A percentile compares a stretch with the other conserved stretches of the same genome.
These are phyloP conservation scores for Hyles euphorbiae DNA, from an alignment of 1,140 invertebrate species.

Conservation along the genomic window DNA sequence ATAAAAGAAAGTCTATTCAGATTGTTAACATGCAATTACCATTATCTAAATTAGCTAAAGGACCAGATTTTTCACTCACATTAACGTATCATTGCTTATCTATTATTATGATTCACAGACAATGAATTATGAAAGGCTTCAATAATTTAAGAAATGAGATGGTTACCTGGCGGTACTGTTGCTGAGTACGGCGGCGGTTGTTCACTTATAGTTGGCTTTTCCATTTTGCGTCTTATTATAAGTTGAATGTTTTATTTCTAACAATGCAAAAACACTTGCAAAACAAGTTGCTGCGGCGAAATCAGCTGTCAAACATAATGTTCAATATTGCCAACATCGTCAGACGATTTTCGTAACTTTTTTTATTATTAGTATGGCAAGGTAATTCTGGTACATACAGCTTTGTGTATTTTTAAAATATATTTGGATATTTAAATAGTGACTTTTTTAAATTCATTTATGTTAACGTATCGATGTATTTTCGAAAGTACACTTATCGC, in stretches of 20 bases:
- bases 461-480: too few species aligned
- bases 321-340: not conserved
- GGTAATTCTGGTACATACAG: too few species aligned
- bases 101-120: conserved; percentile 38
- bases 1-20: not conserved
- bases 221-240: conserved; percentile 35
- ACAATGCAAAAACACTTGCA: conserved; percentile 15
- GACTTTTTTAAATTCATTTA: too few species aligned
- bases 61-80: not conserved
- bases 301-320: conserved; percentile 20
- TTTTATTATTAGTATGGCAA: too few species aligned
- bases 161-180: conserved; percentile 42
- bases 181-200: conserved; percentile 58
- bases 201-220: conserved; percentile 55
- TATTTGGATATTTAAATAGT: too few species aligned
- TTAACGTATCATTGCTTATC: conserved; percentile 19
- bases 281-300: conserved; percentile 2
- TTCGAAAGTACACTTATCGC: too few species aligned
- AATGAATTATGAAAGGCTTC: conserved; percentile 23
- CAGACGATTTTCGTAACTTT: too few species aligned
- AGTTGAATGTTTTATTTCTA: conserved; percentile 7
- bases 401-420: too few species aligned
- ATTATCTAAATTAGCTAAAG: not conserved
- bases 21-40: not conserved
- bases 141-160: conserved; percentile 9